Percentiles rank a stretch among this genome's conserved stretches.
Evolutionary conservation across 2,888 invertebrate species (phyloP).

Genomic region (Euplagia quadripunctaria): DNA sequence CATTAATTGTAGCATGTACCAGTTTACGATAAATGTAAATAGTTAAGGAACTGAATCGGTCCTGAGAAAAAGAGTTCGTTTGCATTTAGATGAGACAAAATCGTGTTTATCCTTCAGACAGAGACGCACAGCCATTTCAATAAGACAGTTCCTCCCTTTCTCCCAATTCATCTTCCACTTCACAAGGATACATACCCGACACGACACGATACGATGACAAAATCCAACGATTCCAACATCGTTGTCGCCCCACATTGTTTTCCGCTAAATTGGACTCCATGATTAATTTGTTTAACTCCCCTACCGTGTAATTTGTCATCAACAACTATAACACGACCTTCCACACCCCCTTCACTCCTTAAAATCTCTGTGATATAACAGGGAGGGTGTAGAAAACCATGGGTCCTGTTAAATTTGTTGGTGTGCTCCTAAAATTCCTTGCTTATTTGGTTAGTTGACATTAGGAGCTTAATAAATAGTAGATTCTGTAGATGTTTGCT

Average conservation of each 20-base stretch:
- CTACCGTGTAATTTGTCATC: conserved; percentile 77
- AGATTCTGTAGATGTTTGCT: conserved; percentile 68
- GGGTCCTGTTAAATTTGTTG: conserved; percentile 56
- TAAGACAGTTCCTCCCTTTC: conserved; percentile 9
- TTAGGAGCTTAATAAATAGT: conserved; percentile 76
- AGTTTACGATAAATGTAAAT: no score
- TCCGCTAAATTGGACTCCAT: conserved; percentile 82
- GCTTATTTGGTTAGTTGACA: conserved; percentile 81
- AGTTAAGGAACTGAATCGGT: no score
- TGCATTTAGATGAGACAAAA: neutral
- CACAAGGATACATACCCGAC: conserved; percentile 42
- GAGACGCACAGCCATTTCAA: conserved; percentile 9
- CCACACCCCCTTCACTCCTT: conserved; percentile 34
- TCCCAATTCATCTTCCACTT: conserved; percentile 35
- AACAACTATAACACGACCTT: conserved; percentile 62
- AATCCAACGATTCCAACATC: conserved; percentile 66
- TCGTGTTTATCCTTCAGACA: neutral
- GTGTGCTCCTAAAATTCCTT: conserved; percentile 63
- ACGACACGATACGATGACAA: conserved; percentile 61
- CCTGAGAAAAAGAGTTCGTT: neutral
- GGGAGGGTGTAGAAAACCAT: conserved; percentile 24
- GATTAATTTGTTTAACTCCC: conserved; percentile 85
- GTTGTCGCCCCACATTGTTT: conserved; percentile 76
- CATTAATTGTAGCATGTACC: no score
- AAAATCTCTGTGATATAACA: conserved; percentile 17